Evolutionary conservation across 2,797 vertebrate species (phyloP).

Genomic region (Botia kubotai): DNA sequence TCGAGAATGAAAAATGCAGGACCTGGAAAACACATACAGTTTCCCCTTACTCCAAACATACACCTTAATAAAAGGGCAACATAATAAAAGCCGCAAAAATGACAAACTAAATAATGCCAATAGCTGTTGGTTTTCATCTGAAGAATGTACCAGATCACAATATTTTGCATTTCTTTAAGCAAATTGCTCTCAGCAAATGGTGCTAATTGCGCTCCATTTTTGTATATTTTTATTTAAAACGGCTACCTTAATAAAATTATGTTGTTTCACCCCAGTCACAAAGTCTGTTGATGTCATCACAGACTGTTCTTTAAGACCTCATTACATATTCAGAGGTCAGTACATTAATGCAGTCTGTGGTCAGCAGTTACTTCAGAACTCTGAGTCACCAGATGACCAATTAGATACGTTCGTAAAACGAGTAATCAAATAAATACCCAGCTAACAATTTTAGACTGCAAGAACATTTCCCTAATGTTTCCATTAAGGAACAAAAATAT

Average conservation of each 20-base stretch:
- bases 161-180: neutral
- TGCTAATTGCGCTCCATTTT: too few species aligned
- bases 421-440: neutral
- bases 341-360: neutral
- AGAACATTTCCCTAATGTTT: neutral
- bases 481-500: neutral
- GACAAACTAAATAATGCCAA: neutral
- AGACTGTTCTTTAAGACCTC: slow-evolving; percentile 15
- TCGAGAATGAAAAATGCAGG: slow-evolving; percentile 49
- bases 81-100: too few species aligned
- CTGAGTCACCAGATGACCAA: slow-evolving; percentile 20
- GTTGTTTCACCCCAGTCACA: too few species aligned
- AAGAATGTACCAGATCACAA: neutral
- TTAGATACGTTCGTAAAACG: neutral
- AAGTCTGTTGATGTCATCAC: slow-evolving; percentile 10
- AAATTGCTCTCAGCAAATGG: too few species aligned
- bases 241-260: too few species aligned
- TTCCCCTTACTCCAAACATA: slow-evolving; percentile 34
- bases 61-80: neutral
- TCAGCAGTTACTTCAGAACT: slow-evolving; percentile 19
- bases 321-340: slow-evolving; percentile 2
- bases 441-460: too few species aligned
- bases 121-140: slow-evolving; percentile 3
- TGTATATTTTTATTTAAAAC: too few species aligned
- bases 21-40: slow-evolving; percentile 29